These are phyloP conservation scores for Nasonia giraulti DNA, from an alignment of 1,140 invertebrate genomes.

Conservation along the genomic window DNA sequence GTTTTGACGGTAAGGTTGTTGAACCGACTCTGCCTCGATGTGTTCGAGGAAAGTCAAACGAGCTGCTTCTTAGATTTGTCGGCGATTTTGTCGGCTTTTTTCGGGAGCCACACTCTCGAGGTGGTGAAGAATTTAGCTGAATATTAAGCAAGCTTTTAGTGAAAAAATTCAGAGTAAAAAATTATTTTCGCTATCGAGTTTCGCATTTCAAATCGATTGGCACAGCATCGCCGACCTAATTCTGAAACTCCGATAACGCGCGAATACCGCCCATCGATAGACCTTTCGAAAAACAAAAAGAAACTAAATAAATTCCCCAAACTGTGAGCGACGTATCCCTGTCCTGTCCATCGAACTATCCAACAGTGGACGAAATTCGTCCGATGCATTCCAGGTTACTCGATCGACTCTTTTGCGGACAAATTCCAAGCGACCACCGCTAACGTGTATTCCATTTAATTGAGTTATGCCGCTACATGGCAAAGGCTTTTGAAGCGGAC, in stretches of 20 bases:
- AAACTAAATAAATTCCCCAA: too few relatives aligned
- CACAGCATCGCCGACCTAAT: too few relatives aligned
- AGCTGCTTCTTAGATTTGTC: neutral
- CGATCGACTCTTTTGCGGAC: too few relatives aligned
- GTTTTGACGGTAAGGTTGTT: constrained; percentile 22
- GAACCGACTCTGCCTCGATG: neutral
- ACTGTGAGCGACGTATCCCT: too few relatives aligned
- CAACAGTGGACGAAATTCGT: neutral
- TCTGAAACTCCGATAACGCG: too few relatives aligned
- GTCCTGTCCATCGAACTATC: neutral
- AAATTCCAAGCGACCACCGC: neutral
- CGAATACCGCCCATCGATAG: too few relatives aligned
- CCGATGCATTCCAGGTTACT: neutral
- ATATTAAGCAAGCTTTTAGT: too few relatives aligned
- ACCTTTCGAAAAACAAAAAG: too few relatives aligned
- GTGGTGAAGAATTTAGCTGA: too few relatives aligned
- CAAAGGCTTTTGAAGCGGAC: neutral
- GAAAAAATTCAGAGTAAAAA: too few relatives aligned
- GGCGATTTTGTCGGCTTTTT: neutral
- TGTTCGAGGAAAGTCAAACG: neutral
- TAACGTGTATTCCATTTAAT: constrained; percentile 35
- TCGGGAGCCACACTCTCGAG: neutral
- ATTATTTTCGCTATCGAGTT: too few relatives aligned
- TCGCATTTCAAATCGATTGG: too few relatives aligned
- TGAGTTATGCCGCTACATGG: constrained; percentile 10